Evolutionary conservation across 1,140 invertebrate genomes (phyloP), one percentile per base, ranked within the genome.

Genomic region (Polypedilum vanderplanki): DNA sequence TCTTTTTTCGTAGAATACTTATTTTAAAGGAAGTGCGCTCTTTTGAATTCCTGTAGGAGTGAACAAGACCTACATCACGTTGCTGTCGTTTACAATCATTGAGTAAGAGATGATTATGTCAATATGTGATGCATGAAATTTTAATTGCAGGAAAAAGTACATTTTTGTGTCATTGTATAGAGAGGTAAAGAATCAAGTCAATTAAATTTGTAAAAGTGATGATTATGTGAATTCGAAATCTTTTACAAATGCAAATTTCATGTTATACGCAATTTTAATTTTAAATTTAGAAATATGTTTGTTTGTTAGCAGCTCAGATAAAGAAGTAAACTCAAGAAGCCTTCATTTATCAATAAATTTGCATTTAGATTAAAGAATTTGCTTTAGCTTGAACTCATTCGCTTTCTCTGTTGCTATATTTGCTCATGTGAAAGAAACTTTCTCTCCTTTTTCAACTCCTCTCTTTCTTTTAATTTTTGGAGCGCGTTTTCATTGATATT

Each of bases 341-440:
- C 20, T 70, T 70, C 65, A 70, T 70, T 70, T 70, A 70, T 70
- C 65, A 70, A 20, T 70, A 22, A 70, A 70, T 70, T 70, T 70
- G 65, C 65, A 70, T 70, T 70, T 70, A 70, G 65, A 70, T 70
- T 20, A 70, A 70, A 70, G 65, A 70, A 70, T 57, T 57, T 57
- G 4, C 41, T 57, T 57, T 57, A n/a, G 12, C 12, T 57, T 15
- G 46, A 57, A n/a, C 46, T n/a, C 46, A 57, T 12, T 57, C n/a
- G 46, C 46, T n/a, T 57, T 15, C 15, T 1, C 12, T n/a, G 46
- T n/a, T n/a, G n/a, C 46, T 4, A n/a, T 57, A n/a, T 57, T 57
- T 57, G 46, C 46, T 57, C 10, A 57, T 57, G n/a, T 57, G 46
- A 12, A 12, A n/a, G 46, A 57, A 57, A n/a, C n/a, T 57, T 57